These are phyloP conservation scores for Ovibos moschatus DNA, from an alignment of 2,113 vertebrate genomes.

Conservation along the genomic window DNA sequence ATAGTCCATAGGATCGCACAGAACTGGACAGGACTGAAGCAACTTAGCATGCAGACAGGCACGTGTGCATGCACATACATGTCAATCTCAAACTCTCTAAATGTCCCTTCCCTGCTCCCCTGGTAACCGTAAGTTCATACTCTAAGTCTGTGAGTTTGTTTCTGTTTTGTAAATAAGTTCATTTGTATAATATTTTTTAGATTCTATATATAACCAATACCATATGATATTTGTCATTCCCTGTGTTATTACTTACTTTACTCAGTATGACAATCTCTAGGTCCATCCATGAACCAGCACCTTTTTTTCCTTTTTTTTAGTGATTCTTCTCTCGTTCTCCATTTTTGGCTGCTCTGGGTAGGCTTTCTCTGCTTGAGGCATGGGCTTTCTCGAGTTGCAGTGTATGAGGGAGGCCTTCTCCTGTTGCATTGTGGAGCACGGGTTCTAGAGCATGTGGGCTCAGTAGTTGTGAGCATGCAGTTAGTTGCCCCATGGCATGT, in stretches of 20 bases:
- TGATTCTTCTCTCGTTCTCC: neutral
- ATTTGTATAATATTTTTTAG: neutral
- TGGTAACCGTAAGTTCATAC: neutral
- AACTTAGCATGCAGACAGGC: neutral
- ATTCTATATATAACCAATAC: neutral
- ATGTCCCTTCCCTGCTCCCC: neutral
- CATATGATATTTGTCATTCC: neutral
- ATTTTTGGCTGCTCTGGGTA: neutral
- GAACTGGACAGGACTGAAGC: neutral
- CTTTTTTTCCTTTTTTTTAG: neutral
- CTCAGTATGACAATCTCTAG: neutral
- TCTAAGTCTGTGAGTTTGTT: neutral
- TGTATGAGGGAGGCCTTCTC: neutral
- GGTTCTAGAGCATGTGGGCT: neutral
- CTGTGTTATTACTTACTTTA: neutral
- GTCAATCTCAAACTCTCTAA: neutral
- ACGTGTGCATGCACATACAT: fast-evolving
- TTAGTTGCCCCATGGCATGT: neutral
- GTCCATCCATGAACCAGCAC: neutral
- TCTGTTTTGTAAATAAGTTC: neutral
- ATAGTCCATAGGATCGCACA: neutral
- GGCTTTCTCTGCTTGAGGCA: neutral
- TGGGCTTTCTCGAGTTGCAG: neutral
- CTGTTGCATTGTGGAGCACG: neutral
- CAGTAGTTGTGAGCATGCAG: neutral